Percentiles rank a stretch among this genome's conserved stretches.
Conservation (phyloP, 1,140 invertebrate species). For the Mamestra configurata region DNA sequence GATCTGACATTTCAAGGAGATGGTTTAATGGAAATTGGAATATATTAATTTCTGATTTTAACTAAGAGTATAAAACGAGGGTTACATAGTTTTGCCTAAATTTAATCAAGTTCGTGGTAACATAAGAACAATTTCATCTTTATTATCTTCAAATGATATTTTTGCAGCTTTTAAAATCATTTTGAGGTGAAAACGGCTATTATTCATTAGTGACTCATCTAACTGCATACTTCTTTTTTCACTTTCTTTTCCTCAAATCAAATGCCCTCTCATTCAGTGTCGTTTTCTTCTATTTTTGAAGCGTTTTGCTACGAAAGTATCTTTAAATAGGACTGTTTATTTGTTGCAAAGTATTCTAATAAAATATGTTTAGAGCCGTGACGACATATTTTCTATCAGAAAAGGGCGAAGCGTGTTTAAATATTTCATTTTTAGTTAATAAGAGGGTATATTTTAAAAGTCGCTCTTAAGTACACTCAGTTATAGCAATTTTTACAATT, state of each 20-base stretch:
- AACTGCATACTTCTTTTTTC: neutral
- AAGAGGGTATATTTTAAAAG: no score
- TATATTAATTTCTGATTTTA: neutral
- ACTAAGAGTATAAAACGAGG: no score
- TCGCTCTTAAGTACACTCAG: no score
- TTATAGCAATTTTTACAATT: no score
- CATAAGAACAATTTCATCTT: no score
- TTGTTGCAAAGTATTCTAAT: neutral
- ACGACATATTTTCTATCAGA: neutral
- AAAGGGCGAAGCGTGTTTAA: neutral
- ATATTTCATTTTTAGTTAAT: neutral
- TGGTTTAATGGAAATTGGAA: neutral
- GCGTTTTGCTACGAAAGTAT: neutral
- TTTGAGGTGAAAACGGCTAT: neutral
- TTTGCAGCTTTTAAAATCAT: no score
- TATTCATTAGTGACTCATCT: neutral
- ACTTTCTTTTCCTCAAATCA: neutral
- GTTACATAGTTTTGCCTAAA: neutral
- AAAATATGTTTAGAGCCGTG: neutral
- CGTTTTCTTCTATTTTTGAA: neutral
- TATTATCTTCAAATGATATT: no score
- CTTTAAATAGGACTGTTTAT: slow-evolving; percentile 1
- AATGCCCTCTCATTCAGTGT: neutral
- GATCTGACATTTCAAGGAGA: slow-evolving; percentile 6
- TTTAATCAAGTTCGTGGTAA: neutral